Evolutionary conservation across 53 echinoderm and acorn worm species (phyloP), one percentile per base, ranked within the genome.

Genomic region (Echinometra lucunter): DNA sequence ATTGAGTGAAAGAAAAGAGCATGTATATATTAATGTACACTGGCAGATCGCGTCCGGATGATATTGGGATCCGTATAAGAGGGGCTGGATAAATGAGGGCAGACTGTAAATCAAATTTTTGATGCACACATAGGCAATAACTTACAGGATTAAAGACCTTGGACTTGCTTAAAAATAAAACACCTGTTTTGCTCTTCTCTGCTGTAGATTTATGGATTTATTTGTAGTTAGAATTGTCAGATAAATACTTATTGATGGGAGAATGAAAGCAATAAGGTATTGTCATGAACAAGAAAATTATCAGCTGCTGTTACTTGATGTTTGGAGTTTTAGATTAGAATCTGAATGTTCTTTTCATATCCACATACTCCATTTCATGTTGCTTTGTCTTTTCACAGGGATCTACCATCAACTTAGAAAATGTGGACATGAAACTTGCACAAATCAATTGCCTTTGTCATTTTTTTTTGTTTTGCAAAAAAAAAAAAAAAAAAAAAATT

Each of bases 251-350:
- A 53, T n/a, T 27, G 45, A 45, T n/a, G 49, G n/a, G 49, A 47
- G 53, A 85, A 85, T n/a, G 47, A 85, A 25, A 85, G 85, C 85
- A 85, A 85, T 85, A 85, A 85, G n/a, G 8, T 47, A 1, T 49
- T 27, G 12, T 85, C 49, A 28, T 53, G 28, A 47, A 85, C 85
- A 85, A 47, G 25, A 35, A 85, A 21, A n/a, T 85, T 53, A 11
- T 85, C 49, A 78, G 78, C 78, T 78, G 78, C 38, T 42, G 78
- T 78, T 40, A 42, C 78, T 75, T 75, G 40, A 75, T 28, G 16
- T 4, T 40, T 35, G 10, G 12, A 49, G 47, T 47, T 85, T 85
- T 85, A 45, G 45, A 85, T 85, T 45, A 85, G 85, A 13, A 49
- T 0, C 11, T 47, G 27, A n/a, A 28, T 47, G 85, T 27, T 49